phyloP scores from a whole-genome alignment of 30 jellyfish, hydroid and myxozoan species.

The Nemopilema nomurai region DNA sequence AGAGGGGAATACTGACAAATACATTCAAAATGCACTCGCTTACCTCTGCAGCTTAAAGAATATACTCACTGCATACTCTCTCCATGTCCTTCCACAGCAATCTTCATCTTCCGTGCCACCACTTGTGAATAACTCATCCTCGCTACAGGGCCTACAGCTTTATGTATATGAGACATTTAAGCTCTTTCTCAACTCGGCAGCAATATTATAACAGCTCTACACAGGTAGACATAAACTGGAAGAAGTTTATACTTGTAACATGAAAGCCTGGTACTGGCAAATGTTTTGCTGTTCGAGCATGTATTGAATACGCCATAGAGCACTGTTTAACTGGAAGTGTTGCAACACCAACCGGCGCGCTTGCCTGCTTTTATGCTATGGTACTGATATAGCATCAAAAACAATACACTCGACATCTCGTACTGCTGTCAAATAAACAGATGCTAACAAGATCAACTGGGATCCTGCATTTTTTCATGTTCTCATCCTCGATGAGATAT shows the following conservation, averaged over 20 bases:
- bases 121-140: neutral
- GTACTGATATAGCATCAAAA: neutral
- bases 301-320: neutral
- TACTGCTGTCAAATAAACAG: neutral
- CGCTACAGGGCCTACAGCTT: neutral
- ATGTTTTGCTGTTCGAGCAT: neutral
- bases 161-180: neutral
- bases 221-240: constrained; percentile 16
- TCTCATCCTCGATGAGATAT: constrained; percentile 35
- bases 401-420: constrained; percentile 33
- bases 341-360: constrained; percentile 42
- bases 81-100: neutral
- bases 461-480: neutral
- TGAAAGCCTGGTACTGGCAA: constrained; percentile 52
- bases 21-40: neutral
- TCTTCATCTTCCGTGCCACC: neutral
- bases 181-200: neutral
- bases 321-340: constrained; percentile 9
- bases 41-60: neutral
- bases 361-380: constrained; percentile 16
- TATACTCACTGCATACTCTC: neutral
- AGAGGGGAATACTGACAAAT: neutral
- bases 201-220: neutral
- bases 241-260: neutral
- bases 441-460: constrained; percentile 29